A percentile compares a stretch with the other conserved stretches of the same genome.
Evolutionary conservation across 1,140 invertebrate species (phyloP).

Genomic region (Saccostrea glomerata): DNA sequence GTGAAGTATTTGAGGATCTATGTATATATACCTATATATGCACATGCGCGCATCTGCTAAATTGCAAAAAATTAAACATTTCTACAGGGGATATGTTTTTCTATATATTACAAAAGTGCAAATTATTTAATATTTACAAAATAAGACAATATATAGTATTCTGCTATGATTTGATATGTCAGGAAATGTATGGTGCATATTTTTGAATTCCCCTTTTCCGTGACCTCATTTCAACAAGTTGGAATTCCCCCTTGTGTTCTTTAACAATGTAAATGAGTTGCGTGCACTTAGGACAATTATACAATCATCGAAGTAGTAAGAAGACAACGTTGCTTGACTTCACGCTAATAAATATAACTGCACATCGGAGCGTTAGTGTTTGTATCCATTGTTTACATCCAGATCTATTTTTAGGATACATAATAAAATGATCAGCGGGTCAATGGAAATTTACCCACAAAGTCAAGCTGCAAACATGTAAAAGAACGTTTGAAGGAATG

Average conservation of each 20-base stretch:
- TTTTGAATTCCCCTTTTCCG: neutral
- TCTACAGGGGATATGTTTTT: neutral
- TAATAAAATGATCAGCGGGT: neutral
- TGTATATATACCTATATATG: neutral
- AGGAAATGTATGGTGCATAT: neutral
- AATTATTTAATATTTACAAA: too few relatives aligned
- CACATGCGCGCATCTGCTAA: neutral
- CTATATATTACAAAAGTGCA: neutral
- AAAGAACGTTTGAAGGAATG: neutral
- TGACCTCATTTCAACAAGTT: neutral
- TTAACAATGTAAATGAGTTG: neutral
- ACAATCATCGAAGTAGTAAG: neutral
- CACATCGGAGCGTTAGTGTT: neutral
- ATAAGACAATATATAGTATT: neutral
- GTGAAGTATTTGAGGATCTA: neutral
- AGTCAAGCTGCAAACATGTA: neutral
- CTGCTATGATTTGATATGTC: neutral
- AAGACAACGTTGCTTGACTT: neutral
- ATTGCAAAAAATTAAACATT: neutral
- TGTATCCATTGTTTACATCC: neutral
- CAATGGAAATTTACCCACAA: conserved; percentile 32
- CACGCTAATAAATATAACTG: neutral
- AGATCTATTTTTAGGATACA: conserved; percentile 17
- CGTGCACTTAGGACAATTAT: neutral
- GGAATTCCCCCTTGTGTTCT: neutral